Percentiles rank a stretch among this genome's conserved stretches.
These are phyloP conservation scores for Fopius arisanus DNA, from an alignment of 1,140 invertebrate genomes.

Conservation along the genomic window DNA sequence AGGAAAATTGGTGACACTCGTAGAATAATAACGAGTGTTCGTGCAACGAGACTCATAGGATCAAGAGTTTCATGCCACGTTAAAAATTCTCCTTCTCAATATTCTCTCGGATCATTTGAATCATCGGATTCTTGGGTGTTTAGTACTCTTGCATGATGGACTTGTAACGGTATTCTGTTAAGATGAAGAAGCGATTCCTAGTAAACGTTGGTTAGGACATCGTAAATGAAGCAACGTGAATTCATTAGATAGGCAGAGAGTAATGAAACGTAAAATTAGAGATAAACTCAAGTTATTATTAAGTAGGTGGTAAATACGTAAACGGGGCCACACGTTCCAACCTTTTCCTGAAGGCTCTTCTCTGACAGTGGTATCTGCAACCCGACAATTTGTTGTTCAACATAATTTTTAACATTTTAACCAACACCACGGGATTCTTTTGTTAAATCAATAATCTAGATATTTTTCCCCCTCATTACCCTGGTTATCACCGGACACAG, in stretches of 20 bases:
- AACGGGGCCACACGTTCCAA: slow-evolving; percentile 61
- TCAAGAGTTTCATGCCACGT: slow-evolving; percentile 50
- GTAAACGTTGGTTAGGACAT: slow-evolving; percentile 56
- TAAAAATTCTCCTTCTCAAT: slow-evolving; percentile 29
- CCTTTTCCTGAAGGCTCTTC: slow-evolving; percentile 64
- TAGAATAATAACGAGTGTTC: slow-evolving; percentile 33
- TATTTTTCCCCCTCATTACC: slow-evolving; percentile 20
- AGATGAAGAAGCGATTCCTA: slow-evolving; percentile 46
- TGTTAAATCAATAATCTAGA: slow-evolving; percentile 24
- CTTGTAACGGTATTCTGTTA: neutral
- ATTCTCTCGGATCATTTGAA: neutral
- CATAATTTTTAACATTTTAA: slow-evolving; percentile 37
- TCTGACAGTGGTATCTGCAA: slow-evolving; percentile 65
- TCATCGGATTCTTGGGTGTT: neutral
- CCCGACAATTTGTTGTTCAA: slow-evolving; percentile 60
- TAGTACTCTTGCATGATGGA: neutral
- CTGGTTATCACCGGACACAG: slow-evolving; percentile 1
- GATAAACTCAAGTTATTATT: slow-evolving; percentile 24
- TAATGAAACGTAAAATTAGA: slow-evolving; percentile 2
- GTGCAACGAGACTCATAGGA: slow-evolving; percentile 53
- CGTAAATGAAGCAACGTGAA: slow-evolving; percentile 23
- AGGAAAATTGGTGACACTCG: slow-evolving; percentile 19
- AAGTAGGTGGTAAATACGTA: slow-evolving; percentile 57
- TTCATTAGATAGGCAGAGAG: slow-evolving; percentile 61
- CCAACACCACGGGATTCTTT: slow-evolving; percentile 26